Evolutionary conservation across 1,140 invertebrate species (phyloP), one percentile per base, ranked within the genome.

Genomic region (Oscheius sp.): DNA sequence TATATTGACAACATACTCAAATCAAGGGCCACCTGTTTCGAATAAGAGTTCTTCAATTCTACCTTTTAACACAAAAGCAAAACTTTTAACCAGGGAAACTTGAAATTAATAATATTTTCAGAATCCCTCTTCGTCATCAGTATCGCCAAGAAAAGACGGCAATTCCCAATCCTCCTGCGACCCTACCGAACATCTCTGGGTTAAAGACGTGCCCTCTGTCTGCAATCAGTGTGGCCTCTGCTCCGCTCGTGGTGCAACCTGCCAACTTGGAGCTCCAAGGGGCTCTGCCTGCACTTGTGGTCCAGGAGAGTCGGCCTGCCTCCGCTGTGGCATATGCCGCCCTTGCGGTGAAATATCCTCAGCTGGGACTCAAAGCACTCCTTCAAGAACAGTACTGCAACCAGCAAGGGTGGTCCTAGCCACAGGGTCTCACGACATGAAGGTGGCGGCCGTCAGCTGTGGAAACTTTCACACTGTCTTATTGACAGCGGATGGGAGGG

Each of bases 241-340:
- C 64, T 81, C 81, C 4, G 75, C 67, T 3, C 66, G 68, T 75
- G 78, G 79, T 42, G 58, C 23, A 26, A 65, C 42, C 26, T 85
- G 79, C 68, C 52, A 35, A 49, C 15, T 63, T 26, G 38, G 69
- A 38, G 59, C 45, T 55, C 52, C 69, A 1, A 65, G 38, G 42
- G 74, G 82, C 32, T 68, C 65, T 18, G 91, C 91, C 80, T 98
- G 95, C 87, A 93, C 92, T 1, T 97, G 95, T 88, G 94, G 94
- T 18, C 91, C 92, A 82, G 94, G 94, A 18, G 94, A 97, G 83
- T 91, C 92, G 45, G 93, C 94, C 0, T 97, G 95, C 83, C 88
- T 90, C 1, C 90, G 91, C 77, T 98, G 95, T 85, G 94, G 94
- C 0, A 91, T 91, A 35, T 98, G 95, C 85, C 86, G 91, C 59